Base-by-base conservation (phyloP, 1,140 invertebrate genomes). In the Ceratina japonica region DNA sequence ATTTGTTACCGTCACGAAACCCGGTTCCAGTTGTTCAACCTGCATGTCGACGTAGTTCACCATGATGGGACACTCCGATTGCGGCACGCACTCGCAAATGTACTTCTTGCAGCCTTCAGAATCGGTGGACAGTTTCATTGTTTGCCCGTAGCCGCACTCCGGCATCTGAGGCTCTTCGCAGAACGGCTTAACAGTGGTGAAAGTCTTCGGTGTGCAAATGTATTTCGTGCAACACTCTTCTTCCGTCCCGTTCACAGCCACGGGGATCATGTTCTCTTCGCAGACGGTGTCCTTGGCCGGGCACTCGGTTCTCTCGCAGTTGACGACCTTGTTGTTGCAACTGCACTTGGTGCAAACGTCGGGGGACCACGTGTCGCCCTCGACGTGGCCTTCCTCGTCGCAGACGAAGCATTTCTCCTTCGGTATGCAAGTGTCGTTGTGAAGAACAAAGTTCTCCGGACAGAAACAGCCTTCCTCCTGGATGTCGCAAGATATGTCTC, bases 401-500 rank as follows among this genome's bases (percentile, higher is more conserved):
- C 96, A 96, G 0, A 94, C 92, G 71, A 94, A 93, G 86, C 96
- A 97, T 27, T 89, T 82, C 7, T 83, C 80, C 49, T 91, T 89
- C 0, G 77, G 71, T 18, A 94, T 79, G 79, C 93, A 93, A 51
- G 91, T 91, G 10, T 87, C 89, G 52, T 88, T 90, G 22, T 91
- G 88, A 80, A 91, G 85, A 51, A 96, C 94, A 88, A 95, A 93
- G 68, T 94, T 94, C 61, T 93, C 87, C 2, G 96, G 95, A 93
- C 97, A 98, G 93, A 96, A 97, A 90, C 97, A 98, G 8, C 97
- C 97, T 88, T 98, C 97, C 37, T 92, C 93, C 8, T 90, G 90
- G 70, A 89, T 90, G 52, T 88, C 89, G 3, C 88, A 79, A 78
- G 95, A 97, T 8, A 91, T 90, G 12, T 91, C 65, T 20, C 86